Conservation (phyloP, 1,140 invertebrate species). For the Meloidogyne chitwoodi region DNA sequence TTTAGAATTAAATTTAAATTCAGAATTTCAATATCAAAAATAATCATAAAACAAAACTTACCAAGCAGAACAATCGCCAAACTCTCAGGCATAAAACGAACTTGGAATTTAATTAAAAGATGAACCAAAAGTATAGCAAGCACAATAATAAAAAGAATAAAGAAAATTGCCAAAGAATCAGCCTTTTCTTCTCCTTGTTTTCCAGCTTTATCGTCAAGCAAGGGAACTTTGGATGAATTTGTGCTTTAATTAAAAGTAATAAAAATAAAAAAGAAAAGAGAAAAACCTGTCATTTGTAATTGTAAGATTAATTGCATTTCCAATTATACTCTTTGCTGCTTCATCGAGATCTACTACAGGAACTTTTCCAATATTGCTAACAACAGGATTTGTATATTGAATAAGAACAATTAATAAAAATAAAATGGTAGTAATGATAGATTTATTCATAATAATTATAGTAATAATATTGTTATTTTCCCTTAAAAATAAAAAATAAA, state of each 20-base stretch:
- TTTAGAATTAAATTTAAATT: neutral
- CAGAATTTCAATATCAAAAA: neutral
- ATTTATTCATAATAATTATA: neutral
- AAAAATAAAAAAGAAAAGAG: neutral
- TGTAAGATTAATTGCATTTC: neutral
- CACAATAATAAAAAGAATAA: conserved; percentile 63
- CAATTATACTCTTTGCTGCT: neutral
- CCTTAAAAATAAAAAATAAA: neutral
- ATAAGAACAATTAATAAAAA: neutral
- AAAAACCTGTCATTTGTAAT: neutral
- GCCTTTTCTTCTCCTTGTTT: conserved; percentile 46
- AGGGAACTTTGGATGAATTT: conserved; percentile 17
- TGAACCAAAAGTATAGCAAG: conserved; percentile 89
- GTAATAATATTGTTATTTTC: neutral
- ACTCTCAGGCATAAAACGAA: conserved; percentile 92
- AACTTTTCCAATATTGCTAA: neutral
- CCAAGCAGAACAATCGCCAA: conserved; percentile 89
- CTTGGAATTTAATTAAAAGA: conserved; percentile 85
- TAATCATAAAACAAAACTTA: conserved; percentile 13
- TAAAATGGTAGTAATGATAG: neutral
- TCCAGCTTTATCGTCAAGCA: conserved; percentile 21
- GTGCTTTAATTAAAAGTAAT: neutral
- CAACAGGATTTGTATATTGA: neutral
- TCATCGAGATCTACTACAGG: neutral
- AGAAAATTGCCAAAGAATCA: conserved; percentile 48